Conservation (phyloP, 2,888 invertebrate species). For the Julus scandinavius region DNA sequence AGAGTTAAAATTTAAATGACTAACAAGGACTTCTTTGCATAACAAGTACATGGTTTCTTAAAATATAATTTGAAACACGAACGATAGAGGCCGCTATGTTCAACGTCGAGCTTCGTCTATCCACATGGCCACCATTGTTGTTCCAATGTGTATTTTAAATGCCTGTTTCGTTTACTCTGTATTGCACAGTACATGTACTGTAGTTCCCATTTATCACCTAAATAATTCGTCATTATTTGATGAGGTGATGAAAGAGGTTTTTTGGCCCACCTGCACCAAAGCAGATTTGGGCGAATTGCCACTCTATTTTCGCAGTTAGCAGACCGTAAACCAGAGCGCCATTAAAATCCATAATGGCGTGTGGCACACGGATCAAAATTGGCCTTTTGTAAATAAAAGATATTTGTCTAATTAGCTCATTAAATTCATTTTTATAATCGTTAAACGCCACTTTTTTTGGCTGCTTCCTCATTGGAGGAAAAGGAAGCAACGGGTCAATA, state of each 20-base stretch:
- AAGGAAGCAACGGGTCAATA: neutral
- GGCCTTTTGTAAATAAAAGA: slow-evolving; percentile 2
- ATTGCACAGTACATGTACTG: neutral
- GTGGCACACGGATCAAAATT: neutral
- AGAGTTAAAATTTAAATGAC: too few relatives aligned
- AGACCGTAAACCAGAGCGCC: neutral
- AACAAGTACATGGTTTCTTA: too few relatives aligned
- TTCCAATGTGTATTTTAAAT: too few relatives aligned
- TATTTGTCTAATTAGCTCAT: slow-evolving; percentile 11
- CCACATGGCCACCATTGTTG: too few relatives aligned
- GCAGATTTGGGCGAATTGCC: slow-evolving; percentile 1
- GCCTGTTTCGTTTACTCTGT: too few relatives aligned
- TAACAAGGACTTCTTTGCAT: too few relatives aligned
- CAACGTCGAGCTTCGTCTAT: too few relatives aligned
- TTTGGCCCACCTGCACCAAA: neutral
- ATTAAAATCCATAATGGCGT: slow-evolving; percentile 3
- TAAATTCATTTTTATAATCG: neutral
- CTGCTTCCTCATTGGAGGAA: slow-evolving; percentile 2
- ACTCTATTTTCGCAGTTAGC: neutral
- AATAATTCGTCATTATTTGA: neutral
- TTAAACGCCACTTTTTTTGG: neutral
- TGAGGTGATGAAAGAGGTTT: neutral
- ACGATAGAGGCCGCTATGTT: too few relatives aligned
- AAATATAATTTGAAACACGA: too few relatives aligned
- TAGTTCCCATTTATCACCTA: neutral